phyloP scores from a whole-genome alignment of 2,888 invertebrate species.

The Cybosia mesomella region DNA sequence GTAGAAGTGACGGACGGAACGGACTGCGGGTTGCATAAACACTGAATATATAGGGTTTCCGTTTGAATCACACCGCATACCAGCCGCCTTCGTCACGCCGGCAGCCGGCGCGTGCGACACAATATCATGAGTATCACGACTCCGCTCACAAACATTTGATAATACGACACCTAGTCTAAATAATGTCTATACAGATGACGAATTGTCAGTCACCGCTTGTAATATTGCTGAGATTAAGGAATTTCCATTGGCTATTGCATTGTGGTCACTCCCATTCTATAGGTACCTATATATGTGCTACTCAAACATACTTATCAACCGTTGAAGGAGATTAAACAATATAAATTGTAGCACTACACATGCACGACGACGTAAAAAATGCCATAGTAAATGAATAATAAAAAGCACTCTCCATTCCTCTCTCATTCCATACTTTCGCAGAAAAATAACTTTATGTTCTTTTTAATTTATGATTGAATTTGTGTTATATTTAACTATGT shows the following conservation, averaged over 20 bases:
- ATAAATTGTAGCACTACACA: slow-evolving; percentile 52
- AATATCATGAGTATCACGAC: slow-evolving; percentile 76
- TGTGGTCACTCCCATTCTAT: slow-evolving; percentile 66
- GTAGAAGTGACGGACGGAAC: slow-evolving; percentile 75
- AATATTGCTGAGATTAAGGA: slow-evolving; percentile 58
- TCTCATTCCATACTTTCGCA: slow-evolving; percentile 39
- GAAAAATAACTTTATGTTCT: slow-evolving; percentile 56
- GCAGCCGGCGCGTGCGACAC: slow-evolving; percentile 75
- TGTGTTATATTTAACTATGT: slow-evolving; percentile 57
- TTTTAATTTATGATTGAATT: slow-evolving; percentile 58
- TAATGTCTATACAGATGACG: slow-evolving; percentile 69
- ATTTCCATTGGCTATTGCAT: slow-evolving; percentile 73
- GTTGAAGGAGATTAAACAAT: slow-evolving; percentile 60
- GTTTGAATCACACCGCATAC: slow-evolving; percentile 86
- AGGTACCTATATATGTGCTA: slow-evolving; percentile 46
- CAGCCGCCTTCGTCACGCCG: slow-evolving; percentile 82
- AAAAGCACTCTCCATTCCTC: slow-evolving; percentile 37
- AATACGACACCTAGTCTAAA: slow-evolving; percentile 66
- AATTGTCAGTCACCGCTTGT: slow-evolving; percentile 57
- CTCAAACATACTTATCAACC: slow-evolving; percentile 60
- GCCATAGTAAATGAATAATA: slow-evolving; percentile 57
- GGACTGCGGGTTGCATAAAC: slow-evolving; percentile 81
- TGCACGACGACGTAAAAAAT: slow-evolving; percentile 45
- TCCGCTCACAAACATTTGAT: slow-evolving; percentile 67
- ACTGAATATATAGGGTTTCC: slow-evolving; percentile 83